Base-by-base conservation (phyloP, 2,797 vertebrate species). In the Pyrocephalus nanus region DNA sequence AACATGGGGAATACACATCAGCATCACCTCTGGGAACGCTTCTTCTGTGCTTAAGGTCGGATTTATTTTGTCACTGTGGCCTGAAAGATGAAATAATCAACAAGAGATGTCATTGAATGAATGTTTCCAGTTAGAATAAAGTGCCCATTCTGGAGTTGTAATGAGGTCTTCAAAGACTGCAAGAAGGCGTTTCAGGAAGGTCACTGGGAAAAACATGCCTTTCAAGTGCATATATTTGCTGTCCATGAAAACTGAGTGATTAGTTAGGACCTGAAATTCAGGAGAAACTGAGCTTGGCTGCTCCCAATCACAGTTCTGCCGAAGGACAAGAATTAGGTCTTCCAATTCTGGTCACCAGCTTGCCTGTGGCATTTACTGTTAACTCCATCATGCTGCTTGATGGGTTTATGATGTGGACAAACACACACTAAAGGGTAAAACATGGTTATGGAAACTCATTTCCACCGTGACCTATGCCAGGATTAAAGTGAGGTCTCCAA, bases 361-460 rank as follows among this genome's bases (percentile, higher is more conserved):
- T 51, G 29, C 18, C 84, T 6, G 11, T 4, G 2, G 14, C 60
- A 43, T 6, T 66, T 9, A 16, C 69, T 65, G 42, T 15, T 16
- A 80, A n/a, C 57, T 51, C 5, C 29, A 25, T 50, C 40, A 1
- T 2, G 2, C 11, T 65, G 16, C 40, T 72, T 51, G 78, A 88
- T 58, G 71, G 36, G 54, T 88, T 92, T 90, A 55, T 70, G 87
- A 88, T 88, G 72, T 18, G 78, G 42, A 88, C 65, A 93, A 79
- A 91, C 8, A n/a, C 0, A 5, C 20, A 32, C 11, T 72, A 8
- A 78, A 58, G 54, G 74, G 50, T 60, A 51, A 87, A 88, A 53
- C 7, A 58, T 8, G 25, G 50, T 27, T 60, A 58, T 8, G 0
- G 6, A 88, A 91, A 92, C 40, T 48, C 27, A 94, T 95, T 90